Evolutionary conservation across 2,797 vertebrate genomes (phyloP).

Genomic region (Silurus lanzhouensis): DNA sequence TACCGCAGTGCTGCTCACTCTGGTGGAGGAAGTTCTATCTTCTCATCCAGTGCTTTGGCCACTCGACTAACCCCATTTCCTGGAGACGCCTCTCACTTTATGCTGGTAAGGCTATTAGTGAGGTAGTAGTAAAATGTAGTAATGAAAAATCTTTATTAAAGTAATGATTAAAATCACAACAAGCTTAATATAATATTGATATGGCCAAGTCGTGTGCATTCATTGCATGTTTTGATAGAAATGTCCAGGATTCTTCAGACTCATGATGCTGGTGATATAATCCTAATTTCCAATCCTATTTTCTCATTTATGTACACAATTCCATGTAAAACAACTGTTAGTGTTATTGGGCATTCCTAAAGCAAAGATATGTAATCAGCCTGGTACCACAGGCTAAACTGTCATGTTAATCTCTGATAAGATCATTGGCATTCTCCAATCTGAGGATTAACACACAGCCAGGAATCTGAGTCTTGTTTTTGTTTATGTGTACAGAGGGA

Average conservation of each 20-base stretch:
- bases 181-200: neutral
- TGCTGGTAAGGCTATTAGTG: conserved; percentile 74
- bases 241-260: neutral
- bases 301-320: neutral
- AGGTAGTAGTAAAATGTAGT: neutral
- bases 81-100: conserved; percentile 78
- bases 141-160: neutral
- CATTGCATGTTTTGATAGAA: neutral
- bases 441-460: neutral
- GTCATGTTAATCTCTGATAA: conserved; percentile 25
- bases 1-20: conserved; percentile 75
- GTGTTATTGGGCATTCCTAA: neutral
- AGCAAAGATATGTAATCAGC: conserved; percentile 27
- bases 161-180: neutral
- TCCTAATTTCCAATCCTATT: neutral
- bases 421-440: conserved; percentile 1
- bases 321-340: neutral
- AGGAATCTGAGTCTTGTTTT: conserved; percentile 37
- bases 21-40: conserved; percentile 74
- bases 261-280: neutral
- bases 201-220: neutral
- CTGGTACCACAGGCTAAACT: conserved; percentile 5
- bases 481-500: conserved; percentile 77
- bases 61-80: conserved; percentile 82
- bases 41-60: conserved; percentile 76